These are phyloP conservation scores for Diplogasteroides magnus DNA, from an alignment of 1,140 invertebrate genomes.

Conservation along the genomic window DNA sequence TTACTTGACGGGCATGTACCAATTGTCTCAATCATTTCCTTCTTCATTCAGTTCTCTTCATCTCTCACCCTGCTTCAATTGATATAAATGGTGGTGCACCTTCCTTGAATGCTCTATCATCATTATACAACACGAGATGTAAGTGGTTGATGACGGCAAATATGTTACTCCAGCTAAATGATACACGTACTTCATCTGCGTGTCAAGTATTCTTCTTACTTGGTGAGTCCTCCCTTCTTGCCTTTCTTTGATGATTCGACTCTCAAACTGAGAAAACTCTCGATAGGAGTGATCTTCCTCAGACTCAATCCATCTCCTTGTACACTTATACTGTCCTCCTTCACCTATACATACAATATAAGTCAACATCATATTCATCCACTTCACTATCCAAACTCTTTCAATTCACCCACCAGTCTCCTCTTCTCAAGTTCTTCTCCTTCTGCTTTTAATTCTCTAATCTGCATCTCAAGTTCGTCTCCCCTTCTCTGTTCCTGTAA, in stretches of 20 bases:
- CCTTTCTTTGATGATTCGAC: conserved; percentile 3
- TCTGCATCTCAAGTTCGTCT: not conserved
- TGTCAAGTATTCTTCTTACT: no score
- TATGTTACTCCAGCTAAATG: not conserved
- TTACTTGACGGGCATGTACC: conserved; percentile 94
- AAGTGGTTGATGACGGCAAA: not conserved
- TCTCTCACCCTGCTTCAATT: not conserved
- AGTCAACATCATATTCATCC: no score
- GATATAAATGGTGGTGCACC: not conserved
- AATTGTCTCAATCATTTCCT: conserved; percentile 71
- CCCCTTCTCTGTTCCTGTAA: not conserved
- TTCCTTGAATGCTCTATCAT: not conserved
- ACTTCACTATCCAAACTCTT: not conserved
- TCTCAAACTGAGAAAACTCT: not conserved
- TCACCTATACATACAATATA: no score
- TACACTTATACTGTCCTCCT: not conserved
- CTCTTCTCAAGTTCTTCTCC: not conserved
- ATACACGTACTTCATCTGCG: no score
- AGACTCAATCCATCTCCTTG: not conserved
- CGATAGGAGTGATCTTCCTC: not conserved
- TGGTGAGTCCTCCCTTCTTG: conserved; percentile 2
- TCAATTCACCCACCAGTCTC: not conserved
- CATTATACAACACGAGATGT: not conserved
- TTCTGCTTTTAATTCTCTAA: not conserved
- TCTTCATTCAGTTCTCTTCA: not conserved